A percentile compares a stretch with the other conserved stretches of the same genome.
Conservation (phyloP, 30 jellyfish, hydroid and myxozoan genomes). For the Aurelia aurita region DNA sequence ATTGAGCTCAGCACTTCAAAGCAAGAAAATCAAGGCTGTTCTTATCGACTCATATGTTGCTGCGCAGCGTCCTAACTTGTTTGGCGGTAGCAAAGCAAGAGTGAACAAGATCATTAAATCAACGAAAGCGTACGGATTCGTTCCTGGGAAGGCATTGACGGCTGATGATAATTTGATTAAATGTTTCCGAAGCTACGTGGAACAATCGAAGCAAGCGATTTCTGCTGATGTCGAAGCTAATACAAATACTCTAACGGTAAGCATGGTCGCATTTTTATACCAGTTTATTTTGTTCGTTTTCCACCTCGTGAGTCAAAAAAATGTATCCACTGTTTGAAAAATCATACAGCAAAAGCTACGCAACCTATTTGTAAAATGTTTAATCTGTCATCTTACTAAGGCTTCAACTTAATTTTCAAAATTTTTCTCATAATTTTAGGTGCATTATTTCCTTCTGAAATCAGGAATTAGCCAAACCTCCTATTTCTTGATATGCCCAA, state of each 20-base stretch:
- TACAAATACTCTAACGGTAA: constrained; percentile 70
- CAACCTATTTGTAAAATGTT: no score
- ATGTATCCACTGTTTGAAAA: no score
- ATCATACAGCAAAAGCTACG: no score
- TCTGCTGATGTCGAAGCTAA: constrained; percentile 67
- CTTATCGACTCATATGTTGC: constrained; percentile 91
- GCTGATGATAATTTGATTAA: constrained; percentile 23
- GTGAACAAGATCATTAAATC: constrained; percentile 79
- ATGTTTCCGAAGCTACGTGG: constrained; percentile 70
- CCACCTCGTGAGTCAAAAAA: no score
- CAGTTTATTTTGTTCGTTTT: no score
- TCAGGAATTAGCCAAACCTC: no score
- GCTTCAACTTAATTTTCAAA: no score
- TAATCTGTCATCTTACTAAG: no score
- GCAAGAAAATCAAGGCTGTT: constrained; percentile 61
- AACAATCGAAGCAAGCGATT: constrained; percentile 73
- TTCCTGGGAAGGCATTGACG: constrained; percentile 63
- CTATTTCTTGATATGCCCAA: no score
- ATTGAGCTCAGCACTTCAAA: constrained; percentile 60
- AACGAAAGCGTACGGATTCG: constrained; percentile 79
- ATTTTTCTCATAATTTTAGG: no score
- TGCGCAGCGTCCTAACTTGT: constrained; percentile 67
- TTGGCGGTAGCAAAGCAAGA: constrained; percentile 52
- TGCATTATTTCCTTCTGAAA: no score
- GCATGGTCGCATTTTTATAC: not conserved